Percentiles rank a stretch among this genome's conserved stretches.
These are phyloP conservation scores for Phymanthus crucifer DNA, from an alignment of 92 coral and sea anemone genomes.

Conservation along the genomic window DNA sequence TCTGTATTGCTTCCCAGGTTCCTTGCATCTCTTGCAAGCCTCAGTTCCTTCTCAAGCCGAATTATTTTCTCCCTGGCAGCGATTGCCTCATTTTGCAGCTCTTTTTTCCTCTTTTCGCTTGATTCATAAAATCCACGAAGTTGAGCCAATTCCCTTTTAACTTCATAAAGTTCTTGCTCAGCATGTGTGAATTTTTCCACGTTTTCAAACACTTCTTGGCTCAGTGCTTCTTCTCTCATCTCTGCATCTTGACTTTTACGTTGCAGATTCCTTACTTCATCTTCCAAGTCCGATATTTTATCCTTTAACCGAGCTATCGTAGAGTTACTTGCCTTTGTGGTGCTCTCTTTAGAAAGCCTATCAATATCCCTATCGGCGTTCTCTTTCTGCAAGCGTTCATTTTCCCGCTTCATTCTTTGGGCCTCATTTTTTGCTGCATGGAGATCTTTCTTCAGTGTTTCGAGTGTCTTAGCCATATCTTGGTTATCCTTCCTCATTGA, in stretches of 20 bases:
- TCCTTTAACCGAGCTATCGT: slow-evolving; percentile 55
- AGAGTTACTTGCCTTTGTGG: slow-evolving; percentile 46
- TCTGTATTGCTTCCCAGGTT: slow-evolving; percentile 5
- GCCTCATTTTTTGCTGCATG: slow-evolving; percentile 62
- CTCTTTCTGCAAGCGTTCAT: slow-evolving; percentile 75
- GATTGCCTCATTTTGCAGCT: slow-evolving; percentile 54
- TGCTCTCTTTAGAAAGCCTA: slow-evolving; percentile 66
- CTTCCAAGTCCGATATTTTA: slow-evolving; percentile 45
- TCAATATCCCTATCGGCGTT: slow-evolving; percentile 80
- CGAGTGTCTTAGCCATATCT: slow-evolving; percentile 48
- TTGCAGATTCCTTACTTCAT: slow-evolving; percentile 52
- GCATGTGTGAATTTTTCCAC: slow-evolving; percentile 75
- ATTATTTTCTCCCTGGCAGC: slow-evolving; percentile 38
- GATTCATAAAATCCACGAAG: slow-evolving; percentile 73
- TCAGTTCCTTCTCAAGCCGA: slow-evolving; percentile 49
- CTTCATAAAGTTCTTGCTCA: slow-evolving; percentile 68
- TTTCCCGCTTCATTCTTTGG: slow-evolving; percentile 70
- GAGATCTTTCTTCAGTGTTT: slow-evolving; percentile 66
- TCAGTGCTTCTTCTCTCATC: slow-evolving; percentile 56
- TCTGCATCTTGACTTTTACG: slow-evolving; percentile 53
- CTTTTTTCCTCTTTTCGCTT: slow-evolving; percentile 56
- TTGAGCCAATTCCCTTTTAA: slow-evolving; percentile 71
- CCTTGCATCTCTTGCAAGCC: slow-evolving; percentile 15
- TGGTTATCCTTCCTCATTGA: slow-evolving; percentile 60
- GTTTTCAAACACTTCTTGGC: slow-evolving; percentile 61